phyloP scores from a whole-genome alignment of 2,888 invertebrate genomes.

The Lasius fuliginosus region DNA sequence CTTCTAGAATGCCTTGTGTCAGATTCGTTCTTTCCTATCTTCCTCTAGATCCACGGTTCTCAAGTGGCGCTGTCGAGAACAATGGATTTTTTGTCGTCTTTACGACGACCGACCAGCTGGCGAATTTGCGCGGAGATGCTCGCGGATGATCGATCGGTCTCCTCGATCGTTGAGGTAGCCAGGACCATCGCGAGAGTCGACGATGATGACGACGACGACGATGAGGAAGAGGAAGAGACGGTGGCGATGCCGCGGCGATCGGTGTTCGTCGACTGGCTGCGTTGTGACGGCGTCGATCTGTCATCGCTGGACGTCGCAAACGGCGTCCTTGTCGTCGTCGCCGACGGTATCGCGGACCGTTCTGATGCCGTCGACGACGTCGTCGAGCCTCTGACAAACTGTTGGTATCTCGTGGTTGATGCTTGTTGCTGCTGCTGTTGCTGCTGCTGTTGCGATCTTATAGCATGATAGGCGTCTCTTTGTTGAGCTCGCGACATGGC shows the following conservation, averaged over 20 bases:
- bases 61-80: conserved; percentile 75
- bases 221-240: conserved; percentile 53
- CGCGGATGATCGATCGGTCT: not conserved
- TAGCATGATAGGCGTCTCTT: conserved; percentile 31
- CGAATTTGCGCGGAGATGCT: conserved; percentile 31
- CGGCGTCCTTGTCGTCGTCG: conserved; percentile 68
- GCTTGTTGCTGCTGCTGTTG: conserved; percentile 50
- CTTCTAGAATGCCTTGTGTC: conserved; percentile 74
- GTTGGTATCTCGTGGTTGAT: conserved; percentile 56
- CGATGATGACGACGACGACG: conserved; percentile 57
- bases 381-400: conserved; percentile 55
- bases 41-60: conserved; percentile 59
- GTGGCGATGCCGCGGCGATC: conserved; percentile 55
- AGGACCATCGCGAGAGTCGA: conserved; percentile 63
- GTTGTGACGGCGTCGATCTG: conserved; percentile 41
- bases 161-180: conserved; percentile 56
- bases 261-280: conserved; percentile 48
- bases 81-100: conserved; percentile 63
- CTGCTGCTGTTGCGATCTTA: conserved; percentile 53
- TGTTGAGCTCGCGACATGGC: conserved; percentile 25
- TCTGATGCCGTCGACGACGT: conserved; percentile 62
- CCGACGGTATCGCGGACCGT: conserved; percentile 45
- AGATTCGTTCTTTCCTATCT: conserved; percentile 72
- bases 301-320: conserved; percentile 45
- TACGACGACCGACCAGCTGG: conserved; percentile 42